Evolutionary conservation across 2,888 invertebrate genomes (phyloP).

Genomic region (Catotricha subobsoleta): DNA sequence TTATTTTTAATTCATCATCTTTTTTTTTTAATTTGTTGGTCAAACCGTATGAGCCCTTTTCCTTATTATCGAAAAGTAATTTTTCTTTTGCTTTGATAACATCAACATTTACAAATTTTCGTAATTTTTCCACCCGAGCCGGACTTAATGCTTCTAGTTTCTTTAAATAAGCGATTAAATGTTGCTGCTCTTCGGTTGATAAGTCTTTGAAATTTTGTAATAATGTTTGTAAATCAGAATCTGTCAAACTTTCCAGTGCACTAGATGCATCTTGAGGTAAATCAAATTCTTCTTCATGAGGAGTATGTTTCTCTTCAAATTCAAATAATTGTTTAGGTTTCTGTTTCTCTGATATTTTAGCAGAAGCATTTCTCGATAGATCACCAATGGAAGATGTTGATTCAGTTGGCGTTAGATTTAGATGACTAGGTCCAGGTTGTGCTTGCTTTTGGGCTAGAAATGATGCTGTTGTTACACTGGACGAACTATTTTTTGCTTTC

Average conservation of each 20-base stretch:
- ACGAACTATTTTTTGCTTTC: conserved; percentile 30
- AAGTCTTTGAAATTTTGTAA: conserved; percentile 67
- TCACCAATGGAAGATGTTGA: not conserved
- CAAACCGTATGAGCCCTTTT: conserved; percentile 14
- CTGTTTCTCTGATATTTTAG: not conserved
- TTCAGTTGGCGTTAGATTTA: not conserved
- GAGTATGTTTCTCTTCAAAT: conserved; percentile 11
- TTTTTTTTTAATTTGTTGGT: no score
- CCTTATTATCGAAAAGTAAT: conserved; percentile 9
- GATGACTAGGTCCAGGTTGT: not conserved
- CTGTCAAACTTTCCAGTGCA: conserved; percentile 57
- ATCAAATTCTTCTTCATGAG: conserved; percentile 11
- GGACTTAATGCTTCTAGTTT: conserved; percentile 63
- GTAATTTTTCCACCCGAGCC: conserved; percentile 53
- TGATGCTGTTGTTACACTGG: conserved; percentile 1
- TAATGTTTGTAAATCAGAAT: conserved; percentile 60
- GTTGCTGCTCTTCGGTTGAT: conserved; percentile 64
- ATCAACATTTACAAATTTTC: conserved; percentile 52
- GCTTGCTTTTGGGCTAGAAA: not conserved
- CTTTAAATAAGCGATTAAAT: conserved; percentile 62
- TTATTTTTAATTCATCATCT: conserved; percentile 18
- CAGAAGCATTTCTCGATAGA: not conserved
- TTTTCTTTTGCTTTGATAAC: conserved; percentile 11
- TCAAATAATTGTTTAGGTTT: conserved; percentile 12
- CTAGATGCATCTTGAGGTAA: conserved; percentile 20